Conservation (phyloP, 2,113 vertebrate genomes). For the Zapornia atra region DNA sequence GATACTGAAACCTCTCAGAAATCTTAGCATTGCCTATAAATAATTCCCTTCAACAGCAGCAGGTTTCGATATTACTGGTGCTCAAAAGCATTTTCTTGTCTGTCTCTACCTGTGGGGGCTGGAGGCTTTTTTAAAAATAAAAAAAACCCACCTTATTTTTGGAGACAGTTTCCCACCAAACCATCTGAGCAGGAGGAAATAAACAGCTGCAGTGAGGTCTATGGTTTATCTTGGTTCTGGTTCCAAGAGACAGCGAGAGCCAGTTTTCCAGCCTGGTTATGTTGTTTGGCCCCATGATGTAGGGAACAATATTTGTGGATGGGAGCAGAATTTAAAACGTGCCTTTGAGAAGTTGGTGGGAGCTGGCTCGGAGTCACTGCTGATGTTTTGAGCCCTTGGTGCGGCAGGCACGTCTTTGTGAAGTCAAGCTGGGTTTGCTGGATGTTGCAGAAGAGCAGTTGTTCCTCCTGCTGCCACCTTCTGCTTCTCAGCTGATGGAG, state of each 20-base stretch:
- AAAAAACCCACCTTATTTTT: neutral
- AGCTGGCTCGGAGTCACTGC: fast-evolving
- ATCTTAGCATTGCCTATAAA: neutral
- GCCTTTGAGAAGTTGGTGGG: neutral
- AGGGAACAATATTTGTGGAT: neutral
- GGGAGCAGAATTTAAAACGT: neutral
- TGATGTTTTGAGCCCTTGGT: neutral
- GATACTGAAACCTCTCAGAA: conserved; percentile 8
- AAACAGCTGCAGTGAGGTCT: neutral
- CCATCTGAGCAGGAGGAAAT: neutral
- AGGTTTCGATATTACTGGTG: neutral
- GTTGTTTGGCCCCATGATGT: neutral
- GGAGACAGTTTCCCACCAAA: neutral
- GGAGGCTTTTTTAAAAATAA: neutral
- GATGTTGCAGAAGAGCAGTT: neutral
- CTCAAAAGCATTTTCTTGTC: conserved; percentile 5
- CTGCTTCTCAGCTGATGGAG: neutral
- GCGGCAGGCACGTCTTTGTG: neutral
- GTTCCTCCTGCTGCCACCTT: neutral
- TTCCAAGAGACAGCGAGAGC: neutral
- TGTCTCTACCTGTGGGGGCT: conserved; percentile 8
- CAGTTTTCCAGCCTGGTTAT: neutral
- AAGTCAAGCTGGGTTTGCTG: neutral
- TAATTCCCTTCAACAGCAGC: neutral
- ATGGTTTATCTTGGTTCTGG: neutral